A percentile compares a stretch with the other conserved stretches of the same genome.
phyloP scores from a whole-genome alignment of 2,888 invertebrate genomes.

The Sarcophaga caerulescens region DNA sequence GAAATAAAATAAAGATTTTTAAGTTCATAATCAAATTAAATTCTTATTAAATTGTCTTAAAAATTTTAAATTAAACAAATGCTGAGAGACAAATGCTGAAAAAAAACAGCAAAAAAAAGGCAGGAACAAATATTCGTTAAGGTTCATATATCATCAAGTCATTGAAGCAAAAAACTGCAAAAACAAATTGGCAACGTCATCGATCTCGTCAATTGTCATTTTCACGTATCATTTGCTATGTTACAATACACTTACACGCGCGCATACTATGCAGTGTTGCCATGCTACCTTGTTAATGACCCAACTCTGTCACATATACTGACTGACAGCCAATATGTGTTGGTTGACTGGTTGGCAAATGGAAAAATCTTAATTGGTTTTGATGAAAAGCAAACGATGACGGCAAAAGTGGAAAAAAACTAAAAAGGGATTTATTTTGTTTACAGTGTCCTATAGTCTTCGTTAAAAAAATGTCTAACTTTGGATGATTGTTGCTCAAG shows the following conservation, averaged over 20 bases:
- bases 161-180: slow-evolving; percentile 64
- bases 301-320: slow-evolving; percentile 30
- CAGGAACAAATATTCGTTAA: slow-evolving; percentile 34
- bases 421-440: slow-evolving; percentile 55
- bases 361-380: slow-evolving; percentile 78
- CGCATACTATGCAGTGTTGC: slow-evolving; percentile 64
- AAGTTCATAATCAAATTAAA: background rate
- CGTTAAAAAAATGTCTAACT: background rate
- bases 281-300: background rate
- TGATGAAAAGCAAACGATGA: slow-evolving; percentile 77
- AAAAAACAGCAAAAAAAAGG: background rate
- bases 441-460: slow-evolving; percentile 12
- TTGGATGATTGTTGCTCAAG: slow-evolving; percentile 21
- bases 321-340: slow-evolving; percentile 33
- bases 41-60: background rate
- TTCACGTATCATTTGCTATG: slow-evolving; percentile 80
- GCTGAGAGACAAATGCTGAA: background rate
- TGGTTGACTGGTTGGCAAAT: slow-evolving; percentile 65
- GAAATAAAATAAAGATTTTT: background rate
- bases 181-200: slow-evolving; percentile 76
- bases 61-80: background rate
- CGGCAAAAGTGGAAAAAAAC: background rate
- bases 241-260: slow-evolving; percentile 54
- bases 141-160: slow-evolving; percentile 64
- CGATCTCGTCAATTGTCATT: slow-evolving; percentile 81